These are phyloP conservation scores for Chaetops frenatus DNA, from an alignment of 2,113 vertebrate species.

Conservation along the genomic window DNA sequence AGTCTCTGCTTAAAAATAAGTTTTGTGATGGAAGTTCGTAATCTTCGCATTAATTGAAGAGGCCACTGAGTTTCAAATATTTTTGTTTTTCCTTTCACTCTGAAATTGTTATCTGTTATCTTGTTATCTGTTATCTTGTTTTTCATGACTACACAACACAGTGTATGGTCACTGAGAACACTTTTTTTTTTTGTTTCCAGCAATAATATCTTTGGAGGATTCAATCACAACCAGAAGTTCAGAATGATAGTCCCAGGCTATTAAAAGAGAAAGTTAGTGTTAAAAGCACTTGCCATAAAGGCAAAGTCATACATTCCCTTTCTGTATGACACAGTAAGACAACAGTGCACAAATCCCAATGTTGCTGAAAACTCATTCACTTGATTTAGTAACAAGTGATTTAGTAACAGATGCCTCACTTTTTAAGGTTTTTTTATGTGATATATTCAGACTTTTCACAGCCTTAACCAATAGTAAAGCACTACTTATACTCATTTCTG, in stretches of 20 bases:
- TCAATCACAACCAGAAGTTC: slow-evolving; percentile 18
- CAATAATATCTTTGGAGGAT: slow-evolving; percentile 43
- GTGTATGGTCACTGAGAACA: not conserved
- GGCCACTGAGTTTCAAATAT: not conserved
- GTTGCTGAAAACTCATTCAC: not conserved
- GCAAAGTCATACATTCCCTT: not conserved
- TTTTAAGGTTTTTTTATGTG: not conserved
- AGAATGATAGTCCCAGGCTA: slow-evolving; percentile 15
- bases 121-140: not conserved
- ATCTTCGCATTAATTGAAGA: not conserved
- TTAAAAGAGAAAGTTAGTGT: not conserved
- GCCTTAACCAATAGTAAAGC: not conserved
- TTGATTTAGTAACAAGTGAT: not conserved
- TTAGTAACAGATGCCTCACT: not conserved
- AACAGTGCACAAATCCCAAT: not conserved
- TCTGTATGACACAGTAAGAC: not conserved
- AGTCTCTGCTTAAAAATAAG: not conserved
- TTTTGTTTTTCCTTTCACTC: not conserved
- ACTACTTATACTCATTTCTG: not conserved
- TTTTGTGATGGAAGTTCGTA: not conserved
- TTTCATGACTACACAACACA: slow-evolving; percentile 25
- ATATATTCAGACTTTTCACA: not conserved
- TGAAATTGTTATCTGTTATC: slow-evolving; percentile 1
- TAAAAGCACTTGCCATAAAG: not conserved
- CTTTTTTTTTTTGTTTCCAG: slow-evolving; percentile 31